Percentiles rank a stretch among this genome's conserved stretches.
Conservation (phyloP, 2,113 vertebrate genomes). For the Clarias macrocephalus region DNA sequence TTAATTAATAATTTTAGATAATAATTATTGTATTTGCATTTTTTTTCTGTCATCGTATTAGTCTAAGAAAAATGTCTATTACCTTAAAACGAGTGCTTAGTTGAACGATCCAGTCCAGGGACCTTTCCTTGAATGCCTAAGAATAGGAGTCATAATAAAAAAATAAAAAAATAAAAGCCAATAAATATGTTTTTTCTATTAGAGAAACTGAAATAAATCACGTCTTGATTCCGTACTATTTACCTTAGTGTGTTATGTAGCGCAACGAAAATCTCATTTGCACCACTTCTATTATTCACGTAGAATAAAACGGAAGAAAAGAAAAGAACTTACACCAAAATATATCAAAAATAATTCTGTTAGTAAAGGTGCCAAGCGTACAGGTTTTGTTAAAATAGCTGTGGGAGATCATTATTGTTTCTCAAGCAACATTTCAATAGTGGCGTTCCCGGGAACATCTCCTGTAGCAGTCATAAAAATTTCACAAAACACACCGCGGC, state of each 20-base stretch:
- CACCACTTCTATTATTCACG: not conserved
- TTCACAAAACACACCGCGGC: not conserved
- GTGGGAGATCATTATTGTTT: conserved; percentile 16
- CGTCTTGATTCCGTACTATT: not conserved
- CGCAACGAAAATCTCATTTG: not conserved
- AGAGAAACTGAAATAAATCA: not conserved
- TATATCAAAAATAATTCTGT: conserved; percentile 24
- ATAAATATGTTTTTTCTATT: not conserved
- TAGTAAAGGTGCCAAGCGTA: conserved; percentile 3
- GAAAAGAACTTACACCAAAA: not conserved
- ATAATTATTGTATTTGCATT: not conserved
- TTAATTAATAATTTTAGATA: not conserved
- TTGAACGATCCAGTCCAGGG: not conserved
- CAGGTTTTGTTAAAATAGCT: conserved; percentile 26
- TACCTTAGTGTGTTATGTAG: not conserved
- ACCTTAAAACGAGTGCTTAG: not conserved
- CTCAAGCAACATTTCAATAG: conserved; percentile 12
- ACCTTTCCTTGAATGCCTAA: not conserved
- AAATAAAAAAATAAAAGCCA: not conserved
- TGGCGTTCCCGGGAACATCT: conserved; percentile 6
- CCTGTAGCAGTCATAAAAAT: conserved; percentile 23
- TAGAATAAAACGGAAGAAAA: not conserved
- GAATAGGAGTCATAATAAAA: not conserved
- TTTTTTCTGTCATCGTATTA: not conserved
- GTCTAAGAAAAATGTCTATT: not conserved